Evolutionary conservation across 2,113 vertebrate genomes (phyloP), one percentile per base, ranked within the genome.

Genomic region (Pristiophorus japonicus): DNA sequence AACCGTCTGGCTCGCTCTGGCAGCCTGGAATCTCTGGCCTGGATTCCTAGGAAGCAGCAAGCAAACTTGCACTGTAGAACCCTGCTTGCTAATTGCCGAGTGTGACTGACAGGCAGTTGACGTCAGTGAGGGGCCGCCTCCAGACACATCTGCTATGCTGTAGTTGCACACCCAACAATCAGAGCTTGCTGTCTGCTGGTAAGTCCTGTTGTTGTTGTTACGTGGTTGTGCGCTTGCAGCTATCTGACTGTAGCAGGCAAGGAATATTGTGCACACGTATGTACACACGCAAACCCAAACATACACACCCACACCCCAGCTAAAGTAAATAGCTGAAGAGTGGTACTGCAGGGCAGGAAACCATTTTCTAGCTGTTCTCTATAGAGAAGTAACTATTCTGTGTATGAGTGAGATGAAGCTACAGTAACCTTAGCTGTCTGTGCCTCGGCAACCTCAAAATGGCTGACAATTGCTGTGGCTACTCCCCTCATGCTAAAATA

Each of bases 101-200:
- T 70, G 66, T 94, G 93, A 94, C 93, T 70, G 93, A 94, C 65
- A 94, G 93, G 42, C 93, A 94, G 93, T 94, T 70, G 93, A 94
- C 93, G 93, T 94, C 65, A 70, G 93, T 94, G 93, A 70, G 93
- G 88, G 59, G 93, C 93, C 93, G 66, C 93, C 93, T 94, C 93
- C 45, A 94, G 93, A 94, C 93, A 94, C 93, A 94, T 94, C 93
- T 94, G 93, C 93, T 94, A 30, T 94, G 66, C 93, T 94, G 93
- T 94, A 94, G 93, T 94, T 94, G 93, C 65, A 94, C 66, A 94
- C 66, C 65, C 93, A 94, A 94, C 93, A 94, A 94, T 94, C 93
- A 94, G 93, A 94, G 93, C 93, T 94, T 94, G 65, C 93, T 94
- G 93, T 94, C 93, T 94, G 93, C 93, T 94, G 93, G 93, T 94